Evolutionary conservation across 1,140 invertebrate genomes (phyloP), one percentile per base, ranked within the genome.

Genomic region (Drosophila tani): DNA sequence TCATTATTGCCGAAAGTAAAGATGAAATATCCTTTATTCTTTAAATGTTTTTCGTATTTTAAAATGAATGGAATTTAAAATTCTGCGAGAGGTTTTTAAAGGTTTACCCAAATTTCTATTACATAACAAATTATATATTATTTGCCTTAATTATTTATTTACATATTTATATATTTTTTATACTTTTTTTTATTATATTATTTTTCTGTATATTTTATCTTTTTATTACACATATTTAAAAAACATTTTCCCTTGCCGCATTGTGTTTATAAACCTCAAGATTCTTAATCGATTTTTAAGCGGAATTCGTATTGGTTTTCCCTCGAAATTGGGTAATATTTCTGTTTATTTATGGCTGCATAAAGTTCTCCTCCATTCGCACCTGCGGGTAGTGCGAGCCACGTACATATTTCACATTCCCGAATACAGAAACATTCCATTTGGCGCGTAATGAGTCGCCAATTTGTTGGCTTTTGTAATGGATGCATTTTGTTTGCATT

Each of bases 381-480:
- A 67, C 67, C 67, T 53, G 62, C 29, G 12, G 35, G 32, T 41
- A 41, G 32, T 63, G 19, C 21, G 27, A 65, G 43, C 17, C 43
- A n/a, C 38, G 38, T 51, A 62, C 6, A 66, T 51, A 51, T 50
- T 51, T 51, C 38, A 35, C 66, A 51, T 50, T 41, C 38, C 27
- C 17, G 17, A 43, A 45, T 24, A 29, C 40, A 41, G 63, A 70
- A 70, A 70, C 38, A 70, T 55, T 27, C 21, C 40, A 47, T 47
- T 70, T 35, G 40, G 19, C 40, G 3, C 17, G 27, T 68, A 70
- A 70, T 55, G 63, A 70, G 67, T 68, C 63, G 40, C 64, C 63
- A 55, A 70, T 70, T 70, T 55, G 67, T 55, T 70, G 63, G 63
- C 40, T 29, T 17, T 67, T 53, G 29, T 67, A 70, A 46, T 53